Base-by-base conservation (phyloP, 2,113 vertebrate species). In the Saccopteryx leptura region DNA sequence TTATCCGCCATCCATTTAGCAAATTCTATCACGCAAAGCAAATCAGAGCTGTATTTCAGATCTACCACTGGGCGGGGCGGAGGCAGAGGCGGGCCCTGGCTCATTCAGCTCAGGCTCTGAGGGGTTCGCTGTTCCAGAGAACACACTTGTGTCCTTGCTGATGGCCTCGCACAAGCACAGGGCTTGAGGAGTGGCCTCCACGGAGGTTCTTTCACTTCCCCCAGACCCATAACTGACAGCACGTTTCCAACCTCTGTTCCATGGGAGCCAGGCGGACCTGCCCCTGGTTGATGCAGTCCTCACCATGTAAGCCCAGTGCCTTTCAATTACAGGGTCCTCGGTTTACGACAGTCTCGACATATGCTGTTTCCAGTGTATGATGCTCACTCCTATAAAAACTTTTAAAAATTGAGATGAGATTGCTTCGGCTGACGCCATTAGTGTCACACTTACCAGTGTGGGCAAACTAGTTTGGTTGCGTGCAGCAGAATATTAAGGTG, bases 31-130 rank as follows among this genome's bases (percentile, higher is more conserved):
- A 46, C 39, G 18, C 4, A 50, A 69, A 86, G 48, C 19, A 66
- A 92, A 76, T 71, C 33, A 66, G 2, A 17, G 11, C 15, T 81
- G 33, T 65, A 31, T 39, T 66, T 85, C 33, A 58, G 4, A 33
- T 61, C 63, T 93, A 7, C n/a, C 21, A 66, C 0, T 81, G 33
- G 63, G 1, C 52, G 0, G 56, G 23, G 1, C 26, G 28, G 75
- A 69, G 52, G 63, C 39, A 66, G 8, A 58, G 21, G 24, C 74
- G 4, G 31, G 14, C 0, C 0, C 33, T 23, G 19, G 23, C 5
- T 92, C 15, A 81, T 50, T 60, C 48, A 76, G 60, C 23, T 10
- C 12, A 85, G 3, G 3, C 60, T 0, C 24, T 60, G 19, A 76
- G 24, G 9, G 1, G 0, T 13, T 76, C 48, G 2, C 19, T 26